A percentile compares a stretch with the other conserved stretches of the same genome.
These are phyloP conservation scores for Leptosomus discolor DNA, from an alignment of 2,113 vertebrate species.

Conservation along the genomic window DNA sequence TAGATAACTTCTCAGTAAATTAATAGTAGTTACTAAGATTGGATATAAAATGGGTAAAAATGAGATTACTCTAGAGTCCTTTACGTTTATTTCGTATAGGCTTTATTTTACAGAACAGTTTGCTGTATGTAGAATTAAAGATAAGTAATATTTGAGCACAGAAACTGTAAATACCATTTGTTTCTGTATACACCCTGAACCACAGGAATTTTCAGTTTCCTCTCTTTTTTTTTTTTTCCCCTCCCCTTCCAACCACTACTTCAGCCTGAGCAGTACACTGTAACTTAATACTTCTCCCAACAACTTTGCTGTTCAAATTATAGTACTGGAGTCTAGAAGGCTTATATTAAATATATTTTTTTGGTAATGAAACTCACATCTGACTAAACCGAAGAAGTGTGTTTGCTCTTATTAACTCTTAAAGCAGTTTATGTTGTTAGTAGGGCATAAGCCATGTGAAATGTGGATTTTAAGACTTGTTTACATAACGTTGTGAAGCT, in stretches of 20 bases:
- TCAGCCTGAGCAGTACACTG: neutral
- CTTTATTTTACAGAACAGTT: neutral
- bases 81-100: neutral
- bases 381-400: neutral
- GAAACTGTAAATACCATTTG: constrained; percentile 59
- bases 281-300: constrained; percentile 51
- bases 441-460: neutral
- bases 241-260: constrained; percentile 13
- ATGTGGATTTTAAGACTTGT: neutral
- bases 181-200: constrained; percentile 67
- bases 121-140: constrained; percentile 1
- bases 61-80: neutral
- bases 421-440: neutral
- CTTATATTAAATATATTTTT: neutral
- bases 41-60: neutral
- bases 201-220: constrained; percentile 74
- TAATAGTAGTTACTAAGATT: neutral
- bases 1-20: neutral
- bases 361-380: neutral
- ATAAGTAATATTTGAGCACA: constrained; percentile 43
- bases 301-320: constrained; percentile 55
- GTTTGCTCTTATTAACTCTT: neutral
- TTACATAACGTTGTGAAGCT: neutral
- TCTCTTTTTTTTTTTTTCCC: neutral
- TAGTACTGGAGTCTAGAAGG: constrained; percentile 25